Percentiles rank a stretch among this genome's conserved stretches.
Conservation (phyloP, 1,140 invertebrate species). For the Eupristina koningsbergeri region DNA sequence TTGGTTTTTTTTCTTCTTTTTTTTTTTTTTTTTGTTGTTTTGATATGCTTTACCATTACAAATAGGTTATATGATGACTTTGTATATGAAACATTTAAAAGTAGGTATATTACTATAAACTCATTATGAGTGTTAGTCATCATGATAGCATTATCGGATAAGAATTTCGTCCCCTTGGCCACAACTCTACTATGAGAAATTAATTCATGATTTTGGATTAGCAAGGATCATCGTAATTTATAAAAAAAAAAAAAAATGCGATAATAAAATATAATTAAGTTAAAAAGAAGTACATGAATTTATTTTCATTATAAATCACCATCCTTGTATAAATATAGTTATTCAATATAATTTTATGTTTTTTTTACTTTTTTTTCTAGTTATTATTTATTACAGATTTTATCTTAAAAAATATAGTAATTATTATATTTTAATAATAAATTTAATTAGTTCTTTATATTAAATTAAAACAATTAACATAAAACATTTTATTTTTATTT, state of each 20-base stretch:
- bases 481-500: too few relatives aligned
- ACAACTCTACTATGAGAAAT: conserved; percentile 17
- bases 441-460: too few relatives aligned
- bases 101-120: conserved; percentile 52
- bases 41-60: conserved; percentile 63
- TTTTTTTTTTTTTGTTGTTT: conserved; percentile 62
- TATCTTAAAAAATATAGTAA: too few relatives aligned
- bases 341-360: not conserved
- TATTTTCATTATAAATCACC: conserved; percentile 9
- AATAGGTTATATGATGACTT: conserved; percentile 57
- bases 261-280: conserved; percentile 52
- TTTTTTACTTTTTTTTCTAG: too few relatives aligned
- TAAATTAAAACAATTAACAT: too few relatives aligned
- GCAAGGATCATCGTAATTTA: conserved; percentile 46
- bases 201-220: conserved; percentile 45
- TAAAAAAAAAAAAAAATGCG: conserved; percentile 46
- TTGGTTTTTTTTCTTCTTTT: conserved; percentile 59
- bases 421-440: too few relatives aligned
- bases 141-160: conserved; percentile 43
- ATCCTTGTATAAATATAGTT: not conserved
- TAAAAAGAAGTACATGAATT: conserved; percentile 36
- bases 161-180: conserved; percentile 37
- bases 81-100: conserved; percentile 52
- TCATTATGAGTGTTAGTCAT: conserved; percentile 48
- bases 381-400: too few relatives aligned